Percentiles rank a stretch among this genome's conserved stretches.
phyloP scores from a whole-genome alignment of 2,797 vertebrate genomes.

The Allobates femoralis region DNA sequence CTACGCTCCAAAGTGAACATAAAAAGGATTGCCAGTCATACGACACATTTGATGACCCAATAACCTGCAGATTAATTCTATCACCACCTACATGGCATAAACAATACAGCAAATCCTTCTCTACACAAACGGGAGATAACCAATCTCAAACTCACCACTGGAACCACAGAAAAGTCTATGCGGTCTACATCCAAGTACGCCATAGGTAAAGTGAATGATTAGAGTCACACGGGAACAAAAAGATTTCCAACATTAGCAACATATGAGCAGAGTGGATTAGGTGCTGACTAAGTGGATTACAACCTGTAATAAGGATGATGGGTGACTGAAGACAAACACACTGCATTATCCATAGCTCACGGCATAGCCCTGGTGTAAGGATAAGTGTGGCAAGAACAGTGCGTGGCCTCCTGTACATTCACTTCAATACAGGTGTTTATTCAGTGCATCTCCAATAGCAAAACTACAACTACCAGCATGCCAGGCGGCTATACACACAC shows the following conservation, averaged over 20 bases:
- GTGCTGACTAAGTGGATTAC: slow-evolving; percentile 53
- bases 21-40: not conserved
- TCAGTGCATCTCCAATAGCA: not conserved
- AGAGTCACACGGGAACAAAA: not conserved
- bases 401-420: too few species aligned
- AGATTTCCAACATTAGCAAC: not conserved
- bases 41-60: too few species aligned
- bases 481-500: too few species aligned
- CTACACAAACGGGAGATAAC: not conserved
- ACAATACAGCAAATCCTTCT: not conserved
- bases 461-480: not conserved
- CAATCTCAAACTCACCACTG: slow-evolving; percentile 20
- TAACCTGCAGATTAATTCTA: too few species aligned
- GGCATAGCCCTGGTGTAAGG: too few species aligned
- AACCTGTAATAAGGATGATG: slow-evolving; percentile 33
- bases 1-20: not conserved
- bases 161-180: not conserved
- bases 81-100: not conserved
- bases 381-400: not conserved
- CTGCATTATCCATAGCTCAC: not conserved
- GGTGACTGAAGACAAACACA: slow-evolving; percentile 2
- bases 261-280: slow-evolving; percentile 36
- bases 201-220: not conserved
- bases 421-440: not conserved
- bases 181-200: slow-evolving; percentile 42